Conservation (phyloP, 2,888 invertebrate genomes). For the Zhuqinia jingwanae region DNA sequence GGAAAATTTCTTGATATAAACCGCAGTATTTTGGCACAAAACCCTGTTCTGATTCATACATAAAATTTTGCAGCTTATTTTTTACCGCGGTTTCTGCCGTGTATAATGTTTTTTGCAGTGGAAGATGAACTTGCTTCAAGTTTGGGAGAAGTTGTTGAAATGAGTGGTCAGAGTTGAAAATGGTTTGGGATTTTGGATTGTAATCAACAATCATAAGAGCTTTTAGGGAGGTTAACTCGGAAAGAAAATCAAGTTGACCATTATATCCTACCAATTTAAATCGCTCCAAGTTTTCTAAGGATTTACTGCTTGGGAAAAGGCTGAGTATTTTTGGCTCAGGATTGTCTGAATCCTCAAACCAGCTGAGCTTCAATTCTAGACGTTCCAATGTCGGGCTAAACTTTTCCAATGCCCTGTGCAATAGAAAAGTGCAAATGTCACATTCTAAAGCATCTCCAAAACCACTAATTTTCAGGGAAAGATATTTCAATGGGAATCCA, state of each 20-base stretch:
- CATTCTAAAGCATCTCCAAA: constrained; percentile 20
- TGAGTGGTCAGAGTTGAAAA: constrained; percentile 9
- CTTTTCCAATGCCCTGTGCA: constrained; percentile 26
- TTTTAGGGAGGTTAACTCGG: constrained; percentile 1
- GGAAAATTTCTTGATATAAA: constrained; percentile 47
- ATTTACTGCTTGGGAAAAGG: constrained; percentile 44
- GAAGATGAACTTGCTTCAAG: constrained; percentile 24
- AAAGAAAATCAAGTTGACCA: constrained; percentile 39
- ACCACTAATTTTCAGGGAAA: constrained; percentile 38
- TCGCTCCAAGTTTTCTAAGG: not conserved
- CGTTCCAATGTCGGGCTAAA: constrained; percentile 20
- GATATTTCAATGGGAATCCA: constrained; percentile 31
- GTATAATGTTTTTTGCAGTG: not conserved
- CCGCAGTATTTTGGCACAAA: constrained; percentile 54
- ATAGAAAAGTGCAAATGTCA: not conserved
- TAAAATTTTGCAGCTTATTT: constrained; percentile 38
- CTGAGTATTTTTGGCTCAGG: constrained; percentile 16
- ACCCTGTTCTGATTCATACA: constrained; percentile 32
- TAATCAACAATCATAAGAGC: constrained; percentile 38
- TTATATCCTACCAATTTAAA: constrained; percentile 52
- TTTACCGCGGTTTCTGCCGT: not conserved
- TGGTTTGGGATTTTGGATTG: constrained; percentile 11
- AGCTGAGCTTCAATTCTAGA: constrained; percentile 49
- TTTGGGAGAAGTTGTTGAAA: constrained; percentile 28
- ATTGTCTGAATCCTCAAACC: constrained; percentile 1